Base-by-base conservation (phyloP, 2,888 invertebrate genomes). In the Bembecia ichneumoniformis region DNA sequence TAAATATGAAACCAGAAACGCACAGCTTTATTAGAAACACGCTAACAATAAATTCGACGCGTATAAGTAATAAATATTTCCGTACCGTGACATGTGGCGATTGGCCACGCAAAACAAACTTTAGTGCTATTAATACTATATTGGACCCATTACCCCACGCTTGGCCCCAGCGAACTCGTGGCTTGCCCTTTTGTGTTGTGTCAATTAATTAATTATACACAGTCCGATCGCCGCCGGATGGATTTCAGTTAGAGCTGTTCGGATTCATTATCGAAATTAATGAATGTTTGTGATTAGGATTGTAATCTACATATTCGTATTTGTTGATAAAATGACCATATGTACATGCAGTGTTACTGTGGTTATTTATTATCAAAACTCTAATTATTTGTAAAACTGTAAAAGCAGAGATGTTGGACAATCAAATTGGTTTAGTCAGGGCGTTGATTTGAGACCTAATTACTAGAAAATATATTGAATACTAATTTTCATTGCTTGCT, bases 141-240 rank as follows among this genome's bases (percentile, higher is more conserved):
- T 52, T 66, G 67, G 63, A 69, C 70, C 66, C 59, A 52, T 47
- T 49, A 53, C 52, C 52, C 56, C 47, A 40, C 45, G 43, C 35
- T 47, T 46, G 16, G 17, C 47, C 47, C 34, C 20, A 15, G 15
- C 16, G 28, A 9, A 34, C 55, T 20, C 51, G 49, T 52, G 28
- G 53, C 53, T 54, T 53, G 58, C 62, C 73, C 68, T 61, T 28
- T 60, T 52, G 61, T 65, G 74, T 75, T 28, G 62, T 75, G 74
- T 74, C 78, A 76, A 79, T 82, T 82, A 82, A 82, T 82, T 82
- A 82, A 82, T 82, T 82, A 82, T 75, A 74, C 63, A 60, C 61
- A 44, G 64, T 63, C 59, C 58, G 64, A 71, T 67, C 60, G 65
- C 63, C 66, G 54, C 51, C 57, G 53, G 55, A 50, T 54, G 61